Evolutionary conservation across 2,113 vertebrate species (phyloP), one percentile per base, ranked within the genome.

Genomic region (Riparia riparia): DNA sequence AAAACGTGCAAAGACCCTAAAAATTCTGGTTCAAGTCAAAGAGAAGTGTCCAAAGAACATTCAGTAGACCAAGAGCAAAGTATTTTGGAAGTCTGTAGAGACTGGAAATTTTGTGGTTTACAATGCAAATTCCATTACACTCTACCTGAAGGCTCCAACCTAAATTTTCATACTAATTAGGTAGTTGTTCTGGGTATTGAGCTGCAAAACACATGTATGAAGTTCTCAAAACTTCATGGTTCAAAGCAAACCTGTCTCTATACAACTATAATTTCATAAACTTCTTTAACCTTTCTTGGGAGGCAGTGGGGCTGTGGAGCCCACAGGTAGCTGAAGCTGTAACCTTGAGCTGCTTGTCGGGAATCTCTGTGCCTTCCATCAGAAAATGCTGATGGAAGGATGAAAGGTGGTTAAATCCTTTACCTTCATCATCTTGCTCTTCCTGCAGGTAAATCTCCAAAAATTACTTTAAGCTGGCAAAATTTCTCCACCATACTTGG

Each of bases 221-320:
- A 58, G 25, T 61, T 92, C 31, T 91, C 31, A 37, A 34, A 76
- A 69, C 14, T 32, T 19, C 24, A 37, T 25, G 9, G 9, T 37
- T 88, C 65, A 51, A 11, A 50, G 49, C 47, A 90, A 54, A 5
- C 7, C 20, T 4, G 16, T 32, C 16, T 42, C 29, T 49, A 31
- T 6, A 7, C 10, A 74, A 39, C 2, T 58, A 83, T 15, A 71
- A 60, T 64, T 82, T 89, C 9, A 64, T 18, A 22, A 24, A 54
- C 9, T 24, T 12, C 29, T 39, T 26, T 34, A 19, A 69, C 0
- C 2, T 24, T 57, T 31, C 49, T 44, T 60, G 26, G 11, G 8
- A 9, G 29, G 4, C 10, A 9, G 8, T 17, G 2, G 1, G 2
- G 12, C 37, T 37, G 37, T 37, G 37, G 37, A 37, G 12, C 7